Evolutionary conservation across 1,140 invertebrate species (phyloP).

Genomic region (Dinoponera quadriceps): DNA sequence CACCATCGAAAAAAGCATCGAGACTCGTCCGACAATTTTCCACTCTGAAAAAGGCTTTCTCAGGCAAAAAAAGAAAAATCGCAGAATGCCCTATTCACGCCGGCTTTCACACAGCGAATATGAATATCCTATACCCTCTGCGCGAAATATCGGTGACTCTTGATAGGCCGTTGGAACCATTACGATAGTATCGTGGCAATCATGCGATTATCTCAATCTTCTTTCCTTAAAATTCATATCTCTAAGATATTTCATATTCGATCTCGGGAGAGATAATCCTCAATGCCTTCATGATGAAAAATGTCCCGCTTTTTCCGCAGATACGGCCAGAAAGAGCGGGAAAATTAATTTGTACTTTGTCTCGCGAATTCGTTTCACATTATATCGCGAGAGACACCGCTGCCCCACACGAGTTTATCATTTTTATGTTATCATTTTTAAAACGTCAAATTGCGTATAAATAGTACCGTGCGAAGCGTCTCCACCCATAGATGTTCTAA

Average conservation of each 20-base stretch:
- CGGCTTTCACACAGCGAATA: slow-evolving; percentile 7
- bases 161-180: neutral
- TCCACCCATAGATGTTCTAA: slow-evolving; percentile 7
- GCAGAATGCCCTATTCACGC: neutral
- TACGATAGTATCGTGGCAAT: neutral
- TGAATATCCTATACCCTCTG: neutral
- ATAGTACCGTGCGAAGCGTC: slow-evolving; percentile 1
- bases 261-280: neutral
- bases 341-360: neutral
- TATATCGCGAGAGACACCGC: too few species aligned
- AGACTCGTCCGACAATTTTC: slow-evolving; percentile 39
- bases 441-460: too few species aligned
- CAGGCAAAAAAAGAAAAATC: slow-evolving; percentile 4
- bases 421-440: too few species aligned
- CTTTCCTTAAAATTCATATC: neutral
- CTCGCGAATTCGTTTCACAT: slow-evolving; percentile 7
- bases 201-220: neutral
- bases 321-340: neutral
- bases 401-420: neutral
- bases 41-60: slow-evolving; percentile 50
- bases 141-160: slow-evolving; percentile 6
- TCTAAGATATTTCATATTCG: neutral
- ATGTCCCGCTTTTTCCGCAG: neutral
- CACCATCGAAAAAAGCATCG: slow-evolving; percentile 43
- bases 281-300: too few species aligned